These are phyloP conservation scores for Porites australiensis DNA, from an alignment of 64 coral and sea anemone genomes.

Conservation along the genomic window DNA sequence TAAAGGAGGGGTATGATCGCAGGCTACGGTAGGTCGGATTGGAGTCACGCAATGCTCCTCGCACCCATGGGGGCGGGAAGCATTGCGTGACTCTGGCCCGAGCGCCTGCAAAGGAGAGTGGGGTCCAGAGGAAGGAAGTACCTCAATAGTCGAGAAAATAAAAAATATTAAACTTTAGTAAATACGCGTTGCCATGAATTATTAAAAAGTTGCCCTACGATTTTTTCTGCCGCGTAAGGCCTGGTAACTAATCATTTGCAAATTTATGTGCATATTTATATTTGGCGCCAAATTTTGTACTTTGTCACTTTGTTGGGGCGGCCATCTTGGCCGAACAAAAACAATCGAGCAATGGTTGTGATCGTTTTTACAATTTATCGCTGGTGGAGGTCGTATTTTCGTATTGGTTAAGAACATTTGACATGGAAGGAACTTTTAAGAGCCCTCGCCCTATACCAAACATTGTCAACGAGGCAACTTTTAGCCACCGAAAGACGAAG, in stretches of 20 bases:
- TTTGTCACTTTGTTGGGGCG: neutral
- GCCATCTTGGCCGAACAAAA: conserved; percentile 32
- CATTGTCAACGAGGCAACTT: conserved; percentile 79
- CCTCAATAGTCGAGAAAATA: no score
- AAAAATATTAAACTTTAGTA: no score
- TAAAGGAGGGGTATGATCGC: no score
- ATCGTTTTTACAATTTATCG: neutral
- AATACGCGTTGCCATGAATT: no score
- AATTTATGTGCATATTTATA: neutral
- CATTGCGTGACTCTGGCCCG: no score
- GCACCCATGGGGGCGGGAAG: no score
- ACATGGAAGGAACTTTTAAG: conserved; percentile 80
- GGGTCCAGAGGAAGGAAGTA: no score
- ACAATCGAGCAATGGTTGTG: neutral
- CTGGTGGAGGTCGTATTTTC: neutral
- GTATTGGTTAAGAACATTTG: conserved; percentile 1
- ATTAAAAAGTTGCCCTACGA: no score
- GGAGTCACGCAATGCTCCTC: no score
- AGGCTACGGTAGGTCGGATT: no score
- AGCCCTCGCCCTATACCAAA: conserved; percentile 90
- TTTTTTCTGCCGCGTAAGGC: no score
- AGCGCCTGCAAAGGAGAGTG: no score
- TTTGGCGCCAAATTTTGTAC: conserved; percentile 79
- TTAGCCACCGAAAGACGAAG: conserved; percentile 91
- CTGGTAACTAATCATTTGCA: neutral